These are phyloP conservation scores for Sesamia inferens DNA, from an alignment of 2,888 invertebrate genomes.

Conservation along the genomic window DNA sequence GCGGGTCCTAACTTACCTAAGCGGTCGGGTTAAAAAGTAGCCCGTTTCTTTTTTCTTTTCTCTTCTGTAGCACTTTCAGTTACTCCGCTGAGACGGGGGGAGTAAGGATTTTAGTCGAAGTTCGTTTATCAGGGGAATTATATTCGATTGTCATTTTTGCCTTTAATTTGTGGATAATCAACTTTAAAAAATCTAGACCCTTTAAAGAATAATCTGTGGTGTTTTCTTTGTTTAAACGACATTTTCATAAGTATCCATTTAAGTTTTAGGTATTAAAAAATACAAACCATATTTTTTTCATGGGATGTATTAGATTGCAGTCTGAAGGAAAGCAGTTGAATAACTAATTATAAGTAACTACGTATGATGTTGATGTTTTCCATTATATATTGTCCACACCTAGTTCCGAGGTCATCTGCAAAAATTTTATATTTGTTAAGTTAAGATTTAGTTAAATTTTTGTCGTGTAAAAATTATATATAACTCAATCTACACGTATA, in stretches of 20 bases:
- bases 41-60: constrained; percentile 46
- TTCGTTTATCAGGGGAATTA: constrained; percentile 33
- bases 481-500: no score
- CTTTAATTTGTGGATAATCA: constrained; percentile 16
- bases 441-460: no score
- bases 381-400: no score
- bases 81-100: constrained; percentile 36
- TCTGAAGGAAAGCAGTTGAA: no score
- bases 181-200: neutral
- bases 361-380: no score
- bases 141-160: constrained; percentile 36
- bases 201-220: neutral
- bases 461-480: no score
- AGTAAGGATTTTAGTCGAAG: constrained; percentile 35
- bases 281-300: no score
- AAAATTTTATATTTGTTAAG: no score
- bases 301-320: no score
- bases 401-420: no score
- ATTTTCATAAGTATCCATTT: neutral
- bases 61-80: constrained; percentile 35
- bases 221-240: neutral
- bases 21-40: constrained; percentile 58
- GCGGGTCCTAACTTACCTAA: constrained; percentile 54
- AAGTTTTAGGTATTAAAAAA: neutral
- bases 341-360: no score